Base-by-base conservation (phyloP, 1,140 invertebrate species). In the Drosophila kurseongensis region DNA sequence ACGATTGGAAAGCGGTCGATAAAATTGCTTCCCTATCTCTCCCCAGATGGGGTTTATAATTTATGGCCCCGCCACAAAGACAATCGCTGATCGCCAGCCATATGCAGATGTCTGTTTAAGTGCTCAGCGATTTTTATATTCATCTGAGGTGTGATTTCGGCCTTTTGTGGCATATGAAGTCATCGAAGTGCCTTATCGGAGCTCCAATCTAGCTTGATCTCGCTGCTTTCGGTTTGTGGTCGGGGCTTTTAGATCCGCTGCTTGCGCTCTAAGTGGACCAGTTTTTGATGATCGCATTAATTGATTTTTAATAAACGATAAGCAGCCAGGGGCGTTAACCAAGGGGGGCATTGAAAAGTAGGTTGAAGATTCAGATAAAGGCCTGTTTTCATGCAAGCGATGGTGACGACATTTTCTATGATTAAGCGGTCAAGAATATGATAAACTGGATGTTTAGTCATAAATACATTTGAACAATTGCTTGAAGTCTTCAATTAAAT, bases 71-170 rank as follows among this genome's bases (percentile, higher is more conserved):
- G 41, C 50, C 51, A 36, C 40, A 42, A 35, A 54, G 41, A 69
- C 58, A 59, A 65, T 68, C 47, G 45, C 18, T 41, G 52, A 45
- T 42, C 62, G 55, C 63, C 59, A 52, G 60, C 65, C 66, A 80
- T 86, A 85, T 85, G 82, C 78, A 86, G 83, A 86, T 83, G 45
- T 38, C 54, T 77, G 63, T 61, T 86, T 86, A 88, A 88, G 83
- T 86, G 73, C 74, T 38, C 52, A 65, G 23, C 57, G 80, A 89
- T 88, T 88, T 80, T 88, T 83, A 77, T 89, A 78, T 79, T 88
- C 66, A 66, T 69, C 75, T 80, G 76, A 89, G 83, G 83, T 88
- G 83, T 88, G 84, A 86, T 86, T 78, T 80, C 54, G 63, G 54
- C 60, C 62, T 80, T 80, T 63, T 74, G 67, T 78, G 76, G 63